Evolutionary conservation across 2,888 invertebrate species (phyloP).

Genomic region (Aporophyla nigra): DNA sequence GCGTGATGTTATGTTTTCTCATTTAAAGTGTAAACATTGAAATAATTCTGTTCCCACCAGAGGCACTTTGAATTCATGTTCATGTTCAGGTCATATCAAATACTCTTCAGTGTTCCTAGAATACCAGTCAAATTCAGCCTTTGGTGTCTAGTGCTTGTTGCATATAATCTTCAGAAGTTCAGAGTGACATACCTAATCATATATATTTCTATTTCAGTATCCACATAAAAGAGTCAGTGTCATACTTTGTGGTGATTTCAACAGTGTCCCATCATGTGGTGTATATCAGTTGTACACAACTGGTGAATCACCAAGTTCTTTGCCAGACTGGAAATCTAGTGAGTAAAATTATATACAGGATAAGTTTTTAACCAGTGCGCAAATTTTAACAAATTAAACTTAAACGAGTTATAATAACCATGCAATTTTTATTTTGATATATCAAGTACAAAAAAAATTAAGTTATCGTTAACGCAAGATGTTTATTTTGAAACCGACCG

Average conservation of each 20-base stretch:
- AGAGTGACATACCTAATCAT: not conserved
- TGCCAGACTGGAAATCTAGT: slow-evolving; percentile 95
- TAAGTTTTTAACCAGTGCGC: no score
- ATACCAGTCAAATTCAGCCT: not conserved
- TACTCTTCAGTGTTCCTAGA: not conserved
- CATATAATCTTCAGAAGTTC: not conserved
- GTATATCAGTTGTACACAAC: slow-evolving; percentile 95
- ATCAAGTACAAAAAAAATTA: no score
- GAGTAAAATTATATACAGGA: slow-evolving; percentile 81
- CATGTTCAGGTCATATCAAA: not conserved
- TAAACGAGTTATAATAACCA: no score
- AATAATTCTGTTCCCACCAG: not conserved
- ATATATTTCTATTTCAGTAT: slow-evolving; percentile 71
- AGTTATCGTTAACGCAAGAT: no score
- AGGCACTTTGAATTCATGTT: not conserved
- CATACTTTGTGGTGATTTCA: slow-evolving; percentile 98
- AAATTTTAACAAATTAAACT: no score
- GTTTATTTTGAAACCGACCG: no score
- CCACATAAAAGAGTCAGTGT: slow-evolving; percentile 90
- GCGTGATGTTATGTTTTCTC: no score
- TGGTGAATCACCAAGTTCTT: slow-evolving; percentile 92
- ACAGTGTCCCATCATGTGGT: slow-evolving; percentile 96
- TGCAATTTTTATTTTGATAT: no score
- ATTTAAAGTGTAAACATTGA: not conserved
- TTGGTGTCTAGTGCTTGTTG: not conserved